These are phyloP conservation scores for Lophotriccus pileatus DNA, from an alignment of 2,797 vertebrate species.

Conservation along the genomic window DNA sequence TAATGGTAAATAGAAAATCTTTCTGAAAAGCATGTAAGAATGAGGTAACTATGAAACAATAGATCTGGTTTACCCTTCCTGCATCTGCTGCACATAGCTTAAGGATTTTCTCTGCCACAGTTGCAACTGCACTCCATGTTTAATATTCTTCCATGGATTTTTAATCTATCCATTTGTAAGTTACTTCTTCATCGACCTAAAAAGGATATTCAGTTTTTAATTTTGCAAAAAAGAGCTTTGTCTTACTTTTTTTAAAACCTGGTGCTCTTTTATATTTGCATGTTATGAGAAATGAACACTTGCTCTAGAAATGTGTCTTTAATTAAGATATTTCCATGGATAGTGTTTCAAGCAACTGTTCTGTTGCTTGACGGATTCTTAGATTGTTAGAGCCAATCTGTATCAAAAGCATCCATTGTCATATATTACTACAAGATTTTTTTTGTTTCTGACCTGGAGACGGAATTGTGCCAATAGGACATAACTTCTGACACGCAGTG, in stretches of 20 bases:
- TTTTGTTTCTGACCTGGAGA: background rate
- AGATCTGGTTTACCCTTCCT: background rate
- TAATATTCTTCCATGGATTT: background rate
- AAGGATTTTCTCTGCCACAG: background rate
- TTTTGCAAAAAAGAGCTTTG: background rate
- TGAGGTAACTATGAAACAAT: background rate
- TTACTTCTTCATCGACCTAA: background rate
- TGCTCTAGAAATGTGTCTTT: background rate
- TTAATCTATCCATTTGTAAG: background rate
- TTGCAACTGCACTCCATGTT: background rate
- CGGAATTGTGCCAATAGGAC: background rate
- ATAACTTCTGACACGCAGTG: background rate
- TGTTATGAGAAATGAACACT: background rate
- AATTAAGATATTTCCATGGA: background rate
- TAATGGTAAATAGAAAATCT: background rate
- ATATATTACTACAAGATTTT: background rate
- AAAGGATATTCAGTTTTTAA: background rate
- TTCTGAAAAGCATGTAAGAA: background rate
- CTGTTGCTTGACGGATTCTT: background rate
- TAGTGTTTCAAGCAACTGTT: background rate
- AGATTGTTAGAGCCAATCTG: background rate
- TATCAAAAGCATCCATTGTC: background rate
- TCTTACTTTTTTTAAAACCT: background rate
- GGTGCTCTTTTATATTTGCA: background rate
- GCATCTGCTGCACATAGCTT: background rate